phyloP scores from a whole-genome alignment of 2,113 vertebrate species.

The Oncorhynchus clarkii region DNA sequence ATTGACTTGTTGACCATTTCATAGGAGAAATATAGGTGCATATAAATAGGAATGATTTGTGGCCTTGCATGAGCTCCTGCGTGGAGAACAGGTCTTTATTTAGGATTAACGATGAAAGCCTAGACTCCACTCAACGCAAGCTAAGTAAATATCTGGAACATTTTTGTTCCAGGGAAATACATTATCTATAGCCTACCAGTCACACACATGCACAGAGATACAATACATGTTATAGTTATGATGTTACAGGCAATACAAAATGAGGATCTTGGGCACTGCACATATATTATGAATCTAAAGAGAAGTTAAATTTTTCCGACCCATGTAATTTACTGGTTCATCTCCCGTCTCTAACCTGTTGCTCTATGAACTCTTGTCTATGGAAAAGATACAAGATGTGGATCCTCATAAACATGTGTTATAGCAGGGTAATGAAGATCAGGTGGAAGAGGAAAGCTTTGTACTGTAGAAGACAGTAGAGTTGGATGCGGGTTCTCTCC shows the following conservation, averaged over 20 bases:
- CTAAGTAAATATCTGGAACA: conserved; percentile 2
- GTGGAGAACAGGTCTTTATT: neutral
- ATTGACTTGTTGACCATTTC: conserved; percentile 3
- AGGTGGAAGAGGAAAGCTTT: conserved; percentile 36
- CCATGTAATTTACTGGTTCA: conserved; percentile 6
- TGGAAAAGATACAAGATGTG: conserved; percentile 29
- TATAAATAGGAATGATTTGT: conserved; percentile 5
- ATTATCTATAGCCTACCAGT: neutral
- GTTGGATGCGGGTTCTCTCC: conserved; percentile 40
- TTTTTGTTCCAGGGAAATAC: neutral
- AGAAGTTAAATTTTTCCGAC: neutral
- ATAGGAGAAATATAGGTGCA: neutral
- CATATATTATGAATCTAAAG: too few relatives aligned
- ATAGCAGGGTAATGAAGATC: conserved; percentile 49
- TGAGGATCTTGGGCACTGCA: too few relatives aligned
- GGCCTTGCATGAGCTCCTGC: neutral
- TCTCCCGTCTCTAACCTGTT: conserved; percentile 18
- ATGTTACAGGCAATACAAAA: too few relatives aligned
- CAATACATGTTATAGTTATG: too few relatives aligned
- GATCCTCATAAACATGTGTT: conserved; percentile 27
- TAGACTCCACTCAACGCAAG: neutral
- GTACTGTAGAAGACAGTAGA: conserved; percentile 6
- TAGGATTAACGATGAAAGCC: neutral
- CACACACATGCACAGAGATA: too few relatives aligned
- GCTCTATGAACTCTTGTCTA: conserved; percentile 26